Conservation (phyloP, 1,140 invertebrate genomes). For the roundworm (Caenorhabditis elegans) region DNA sequence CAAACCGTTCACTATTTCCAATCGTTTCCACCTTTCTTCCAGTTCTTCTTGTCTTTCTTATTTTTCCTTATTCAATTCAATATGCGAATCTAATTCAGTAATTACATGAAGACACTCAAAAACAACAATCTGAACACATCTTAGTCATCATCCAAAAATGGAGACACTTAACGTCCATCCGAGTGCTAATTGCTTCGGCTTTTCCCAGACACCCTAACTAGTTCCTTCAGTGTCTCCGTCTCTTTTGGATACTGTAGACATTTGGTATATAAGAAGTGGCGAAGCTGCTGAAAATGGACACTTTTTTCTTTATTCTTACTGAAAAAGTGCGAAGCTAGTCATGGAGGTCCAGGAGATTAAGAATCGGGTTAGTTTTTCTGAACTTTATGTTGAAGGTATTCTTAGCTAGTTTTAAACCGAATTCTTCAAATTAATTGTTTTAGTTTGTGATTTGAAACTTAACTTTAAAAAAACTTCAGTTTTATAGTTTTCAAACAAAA, state of each 20-base stretch:
- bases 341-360: constrained; percentile 27
- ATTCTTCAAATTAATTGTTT: too few relatives aligned
- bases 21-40: neutral
- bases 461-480: too few relatives aligned
- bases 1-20: neutral
- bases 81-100: too few relatives aligned
- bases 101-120: too few relatives aligned
- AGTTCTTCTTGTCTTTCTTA: too few relatives aligned
- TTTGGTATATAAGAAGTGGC: too few relatives aligned
- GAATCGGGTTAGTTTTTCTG: neutral
- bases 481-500: too few relatives aligned
- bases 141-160: neutral
- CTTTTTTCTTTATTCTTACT: neutral
- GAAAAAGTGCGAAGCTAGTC: too few relatives aligned
- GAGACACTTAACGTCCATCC: constrained; percentile 5
- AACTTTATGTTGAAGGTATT: neutral
- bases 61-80: too few relatives aligned
- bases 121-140: neutral
- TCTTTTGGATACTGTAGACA: neutral
- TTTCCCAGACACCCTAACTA: neutral
- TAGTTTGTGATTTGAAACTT: too few relatives aligned
- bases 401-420: too few relatives aligned
- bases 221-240: neutral
- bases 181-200: neutral
- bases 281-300: neutral